Evolutionary conservation across 1,140 invertebrate species (phyloP).

Genomic region (Drosophila ohnishii): DNA sequence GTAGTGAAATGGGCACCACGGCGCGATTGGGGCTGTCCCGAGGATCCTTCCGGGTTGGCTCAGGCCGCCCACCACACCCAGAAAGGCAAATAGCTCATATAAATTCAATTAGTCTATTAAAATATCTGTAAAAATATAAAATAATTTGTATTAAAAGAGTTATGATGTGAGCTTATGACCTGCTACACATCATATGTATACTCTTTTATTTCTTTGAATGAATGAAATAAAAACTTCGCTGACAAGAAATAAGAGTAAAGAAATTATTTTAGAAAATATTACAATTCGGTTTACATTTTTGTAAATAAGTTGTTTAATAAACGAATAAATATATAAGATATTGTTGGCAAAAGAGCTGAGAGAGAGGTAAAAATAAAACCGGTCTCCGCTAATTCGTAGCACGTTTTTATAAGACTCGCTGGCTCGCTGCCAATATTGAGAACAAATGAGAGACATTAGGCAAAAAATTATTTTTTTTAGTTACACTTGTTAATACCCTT

Average conservation of each 20-base stretch:
- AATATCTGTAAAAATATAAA: background rate
- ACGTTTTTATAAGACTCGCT: background rate
- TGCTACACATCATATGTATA: too few species aligned
- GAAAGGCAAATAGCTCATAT: constrained; percentile 35
- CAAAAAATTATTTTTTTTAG: background rate
- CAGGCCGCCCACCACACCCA: constrained; percentile 76
- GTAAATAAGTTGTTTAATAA: background rate
- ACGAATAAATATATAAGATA: background rate
- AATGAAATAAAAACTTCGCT: background rate
- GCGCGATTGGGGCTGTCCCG: constrained; percentile 78
- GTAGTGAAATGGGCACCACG: constrained; percentile 78
- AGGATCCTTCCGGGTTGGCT: constrained; percentile 80
- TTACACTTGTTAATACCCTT: background rate
- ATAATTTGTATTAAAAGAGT: background rate
- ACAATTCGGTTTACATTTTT: background rate
- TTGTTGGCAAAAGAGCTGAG: background rate
- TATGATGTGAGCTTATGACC: background rate
- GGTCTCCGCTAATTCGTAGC: background rate
- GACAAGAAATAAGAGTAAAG: background rate
- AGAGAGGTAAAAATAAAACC: background rate
- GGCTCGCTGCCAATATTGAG: background rate
- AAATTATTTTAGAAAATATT: background rate
- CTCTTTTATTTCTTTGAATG: background rate
- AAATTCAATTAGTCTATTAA: background rate
- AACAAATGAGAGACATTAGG: background rate